phyloP scores from a whole-genome alignment of 1,140 invertebrate species.

The Atopsyche davidsoni region DNA sequence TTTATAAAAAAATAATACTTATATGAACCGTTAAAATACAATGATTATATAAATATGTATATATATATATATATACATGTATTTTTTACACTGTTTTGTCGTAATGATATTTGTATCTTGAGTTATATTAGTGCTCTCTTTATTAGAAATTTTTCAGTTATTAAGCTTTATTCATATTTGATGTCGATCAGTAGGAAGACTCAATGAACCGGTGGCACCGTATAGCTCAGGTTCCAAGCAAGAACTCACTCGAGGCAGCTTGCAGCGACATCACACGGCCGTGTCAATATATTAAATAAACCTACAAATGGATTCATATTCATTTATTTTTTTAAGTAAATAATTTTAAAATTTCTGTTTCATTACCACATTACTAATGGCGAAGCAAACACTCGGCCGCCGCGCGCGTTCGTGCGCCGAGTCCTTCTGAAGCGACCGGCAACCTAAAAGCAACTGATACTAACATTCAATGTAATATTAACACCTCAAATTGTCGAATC shows the following conservation, averaged over 20 bases:
- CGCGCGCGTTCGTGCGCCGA: too few species aligned
- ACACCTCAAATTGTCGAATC: too few species aligned
- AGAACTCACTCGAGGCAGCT: neutral
- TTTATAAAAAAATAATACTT: too few species aligned
- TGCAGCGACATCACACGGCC: conserved; percentile 13
- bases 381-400: conserved; percentile 12
- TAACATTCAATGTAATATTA: too few species aligned
- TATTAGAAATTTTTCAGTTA: too few species aligned
- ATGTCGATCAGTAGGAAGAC: too few species aligned
- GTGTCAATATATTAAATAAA: conserved; percentile 22
- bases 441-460: too few species aligned
- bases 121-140: too few species aligned
- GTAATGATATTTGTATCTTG: neutral
- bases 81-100: neutral
- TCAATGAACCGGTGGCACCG: too few species aligned
- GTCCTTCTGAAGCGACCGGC: too few species aligned
- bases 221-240: too few species aligned
- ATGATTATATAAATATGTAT: neutral
- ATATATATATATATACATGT: conserved; percentile 3
- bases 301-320: conserved; percentile 14
- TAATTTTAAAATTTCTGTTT: conserved; percentile 21
- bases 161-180: too few species aligned
- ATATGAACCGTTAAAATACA: neutral
- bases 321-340: conserved; percentile 6
- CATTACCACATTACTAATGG: conserved; percentile 13